Percentiles rank a stretch among this genome's conserved stretches.
phyloP scores from a whole-genome alignment of 2,113 vertebrate genomes.

The Harpagus bidentatus region DNA sequence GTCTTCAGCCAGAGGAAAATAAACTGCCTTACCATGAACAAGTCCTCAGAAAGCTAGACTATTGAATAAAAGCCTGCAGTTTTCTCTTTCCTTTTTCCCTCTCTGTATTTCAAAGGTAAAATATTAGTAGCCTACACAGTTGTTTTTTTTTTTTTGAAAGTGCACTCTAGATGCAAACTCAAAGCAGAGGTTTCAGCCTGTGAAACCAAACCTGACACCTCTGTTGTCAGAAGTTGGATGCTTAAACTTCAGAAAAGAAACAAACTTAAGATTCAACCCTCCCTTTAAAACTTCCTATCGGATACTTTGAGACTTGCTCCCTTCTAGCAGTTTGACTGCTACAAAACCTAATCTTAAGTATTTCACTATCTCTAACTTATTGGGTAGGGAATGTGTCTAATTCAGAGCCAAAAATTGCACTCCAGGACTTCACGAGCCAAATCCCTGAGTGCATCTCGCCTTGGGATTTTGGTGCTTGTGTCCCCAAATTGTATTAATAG shows the following conservation, averaged over 20 bases:
- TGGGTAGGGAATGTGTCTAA: background rate
- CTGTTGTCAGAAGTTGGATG: background rate
- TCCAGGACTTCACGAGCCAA: background rate
- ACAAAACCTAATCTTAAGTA: background rate
- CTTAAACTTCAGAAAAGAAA: background rate
- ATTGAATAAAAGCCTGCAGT: background rate
- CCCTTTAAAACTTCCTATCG: background rate
- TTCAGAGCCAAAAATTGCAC: background rate
- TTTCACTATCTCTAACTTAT: background rate
- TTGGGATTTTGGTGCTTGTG: background rate
- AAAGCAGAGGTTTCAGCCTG: background rate
- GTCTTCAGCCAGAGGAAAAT: background rate
- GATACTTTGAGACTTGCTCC: background rate
- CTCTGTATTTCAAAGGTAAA: background rate
- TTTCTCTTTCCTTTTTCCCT: background rate
- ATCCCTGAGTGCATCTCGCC: background rate
- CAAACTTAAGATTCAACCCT: background rate
- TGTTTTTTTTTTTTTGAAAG: background rate
- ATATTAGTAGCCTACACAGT: background rate
- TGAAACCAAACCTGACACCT: background rate
- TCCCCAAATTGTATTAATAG: background rate
- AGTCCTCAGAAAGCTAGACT: background rate
- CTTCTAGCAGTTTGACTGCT: background rate
- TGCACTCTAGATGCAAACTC: background rate
- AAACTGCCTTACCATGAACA: background rate